Percentiles rank a stretch among this genome's conserved stretches.
phyloP scores from a whole-genome alignment of 2,888 invertebrate species.

The Timandra comae region DNA sequence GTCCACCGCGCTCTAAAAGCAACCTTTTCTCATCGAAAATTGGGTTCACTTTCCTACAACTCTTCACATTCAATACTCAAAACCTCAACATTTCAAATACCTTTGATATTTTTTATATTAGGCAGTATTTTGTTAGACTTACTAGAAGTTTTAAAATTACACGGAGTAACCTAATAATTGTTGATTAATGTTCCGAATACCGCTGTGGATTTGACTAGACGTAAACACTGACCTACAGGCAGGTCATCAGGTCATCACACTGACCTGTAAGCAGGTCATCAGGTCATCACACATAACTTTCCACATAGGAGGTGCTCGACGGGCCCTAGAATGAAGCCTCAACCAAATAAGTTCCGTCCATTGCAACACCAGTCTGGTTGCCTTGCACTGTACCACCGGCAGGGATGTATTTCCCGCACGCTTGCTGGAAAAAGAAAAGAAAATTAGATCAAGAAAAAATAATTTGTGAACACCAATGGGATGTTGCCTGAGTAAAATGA shows the following conservation, averaged over 20 bases:
- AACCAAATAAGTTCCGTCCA: conserved; percentile 90
- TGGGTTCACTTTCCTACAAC: too few relatives aligned
- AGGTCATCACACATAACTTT: conserved; percentile 55
- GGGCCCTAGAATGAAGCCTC: conserved; percentile 87
- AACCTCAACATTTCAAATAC: conserved; percentile 28
- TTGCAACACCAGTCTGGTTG: conserved; percentile 87
- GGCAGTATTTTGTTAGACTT: conserved; percentile 70
- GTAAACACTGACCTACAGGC: too few relatives aligned
- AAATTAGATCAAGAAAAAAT: too few relatives aligned
- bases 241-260: too few relatives aligned
- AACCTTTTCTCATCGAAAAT: too few relatives aligned
- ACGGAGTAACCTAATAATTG: conserved; percentile 65
- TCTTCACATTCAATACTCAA: too few relatives aligned
- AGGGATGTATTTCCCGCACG: conserved; percentile 92
- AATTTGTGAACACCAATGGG: too few relatives aligned
- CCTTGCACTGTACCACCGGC: conserved; percentile 87
- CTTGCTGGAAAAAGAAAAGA: conserved; percentile 80
- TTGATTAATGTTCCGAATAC: conserved; percentile 29
- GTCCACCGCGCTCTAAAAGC: too few relatives aligned
- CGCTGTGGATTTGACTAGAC: conserved; percentile 19
- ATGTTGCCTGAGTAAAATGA: too few relatives aligned
- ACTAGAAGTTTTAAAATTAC: conserved; percentile 45
- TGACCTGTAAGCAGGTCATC: too few relatives aligned
- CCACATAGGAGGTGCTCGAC: conserved; percentile 53
- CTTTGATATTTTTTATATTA: conserved; percentile 54